Percentiles rank a stretch among this genome's conserved stretches.
phyloP scores from a whole-genome alignment of 2,797 vertebrate species.

The Neostethus bicornis region DNA sequence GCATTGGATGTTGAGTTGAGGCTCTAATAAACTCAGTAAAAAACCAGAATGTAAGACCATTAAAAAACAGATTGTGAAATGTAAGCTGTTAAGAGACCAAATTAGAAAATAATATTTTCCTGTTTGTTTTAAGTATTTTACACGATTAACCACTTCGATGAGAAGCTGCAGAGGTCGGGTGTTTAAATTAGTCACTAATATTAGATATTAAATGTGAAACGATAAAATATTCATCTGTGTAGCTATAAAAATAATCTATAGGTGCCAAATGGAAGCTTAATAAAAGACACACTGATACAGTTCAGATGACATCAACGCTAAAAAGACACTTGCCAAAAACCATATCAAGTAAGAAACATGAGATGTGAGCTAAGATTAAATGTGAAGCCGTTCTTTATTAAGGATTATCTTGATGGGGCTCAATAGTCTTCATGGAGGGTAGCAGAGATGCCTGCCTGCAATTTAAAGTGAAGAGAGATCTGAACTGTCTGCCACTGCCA shows the following conservation, averaged over 20 bases:
- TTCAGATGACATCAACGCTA: slow-evolving; percentile 76
- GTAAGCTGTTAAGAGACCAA: slow-evolving; percentile 24
- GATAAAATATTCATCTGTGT: slow-evolving; percentile 29
- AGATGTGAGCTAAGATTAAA: slow-evolving; percentile 82
- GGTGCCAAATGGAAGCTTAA: slow-evolving; percentile 69
- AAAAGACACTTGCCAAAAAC: slow-evolving; percentile 80
- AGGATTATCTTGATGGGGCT: slow-evolving; percentile 84
- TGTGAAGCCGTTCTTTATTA: slow-evolving; percentile 85
- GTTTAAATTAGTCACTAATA: neutral
- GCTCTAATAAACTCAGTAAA: slow-evolving; percentile 43
- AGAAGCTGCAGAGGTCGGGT: neutral
- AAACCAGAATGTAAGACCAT: no score
- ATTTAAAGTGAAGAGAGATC: slow-evolving; percentile 80
- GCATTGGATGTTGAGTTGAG: slow-evolving; percentile 59
- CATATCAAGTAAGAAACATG: slow-evolving; percentile 83
- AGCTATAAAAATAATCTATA: slow-evolving; percentile 32
- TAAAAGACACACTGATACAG: slow-evolving; percentile 76
- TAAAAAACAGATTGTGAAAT: slow-evolving; percentile 28
- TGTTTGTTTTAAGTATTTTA: no score
- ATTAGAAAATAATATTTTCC: no score
- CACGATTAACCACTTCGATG: neutral
- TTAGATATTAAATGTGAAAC: slow-evolving; percentile 18
- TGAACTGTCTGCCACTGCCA: slow-evolving; percentile 71
- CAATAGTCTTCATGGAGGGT: slow-evolving; percentile 74
- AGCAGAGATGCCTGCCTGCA: slow-evolving; percentile 76